A percentile compares a stretch with the other conserved stretches of the same genome.
Conservation (phyloP, 2,888 invertebrate genomes). For the Spodoptera littoralis region DNA sequence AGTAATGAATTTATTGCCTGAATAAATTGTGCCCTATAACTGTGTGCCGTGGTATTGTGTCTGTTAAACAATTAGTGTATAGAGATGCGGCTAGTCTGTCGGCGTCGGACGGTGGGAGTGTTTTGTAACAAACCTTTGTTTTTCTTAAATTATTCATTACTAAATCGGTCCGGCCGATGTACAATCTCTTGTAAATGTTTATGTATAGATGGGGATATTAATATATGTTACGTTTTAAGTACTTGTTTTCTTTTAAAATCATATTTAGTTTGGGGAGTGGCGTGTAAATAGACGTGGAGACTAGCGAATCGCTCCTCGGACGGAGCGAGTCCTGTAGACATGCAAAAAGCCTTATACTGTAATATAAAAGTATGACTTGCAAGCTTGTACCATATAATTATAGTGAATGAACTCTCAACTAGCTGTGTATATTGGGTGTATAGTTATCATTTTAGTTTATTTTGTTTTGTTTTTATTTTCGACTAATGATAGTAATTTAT, state of each 20-base stretch:
- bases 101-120: slow-evolving; percentile 60
- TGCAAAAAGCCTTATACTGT: slow-evolving; percentile 84
- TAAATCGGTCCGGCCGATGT: slow-evolving; percentile 76
- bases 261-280: slow-evolving; percentile 67
- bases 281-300: slow-evolving; percentile 71
- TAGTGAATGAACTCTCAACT: slow-evolving; percentile 81
- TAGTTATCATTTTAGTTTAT: slow-evolving; percentile 83
- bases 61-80: slow-evolving; percentile 59
- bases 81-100: slow-evolving; percentile 59
- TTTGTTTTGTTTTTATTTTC: slow-evolving; percentile 81
- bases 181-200: slow-evolving; percentile 87
- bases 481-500: slow-evolving; percentile 88
- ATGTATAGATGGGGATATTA: slow-evolving; percentile 87
- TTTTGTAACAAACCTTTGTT: slow-evolving; percentile 60
- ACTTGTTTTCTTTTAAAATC: slow-evolving; percentile 75
- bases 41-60: slow-evolving; percentile 77
- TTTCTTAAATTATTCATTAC: slow-evolving; percentile 79
- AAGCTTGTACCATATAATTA: slow-evolving; percentile 83
- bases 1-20: slow-evolving; percentile 75
- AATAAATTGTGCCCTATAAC: slow-evolving; percentile 81
- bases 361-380: slow-evolving; percentile 77
- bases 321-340: slow-evolving; percentile 72
- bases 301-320: slow-evolving; percentile 61
- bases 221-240: slow-evolving; percentile 82
- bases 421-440: slow-evolving; percentile 88